Evolutionary conservation across 2,888 invertebrate species (phyloP), one percentile per base, ranked within the genome.

Genomic region (Coronaproctus castanopsis): DNA sequence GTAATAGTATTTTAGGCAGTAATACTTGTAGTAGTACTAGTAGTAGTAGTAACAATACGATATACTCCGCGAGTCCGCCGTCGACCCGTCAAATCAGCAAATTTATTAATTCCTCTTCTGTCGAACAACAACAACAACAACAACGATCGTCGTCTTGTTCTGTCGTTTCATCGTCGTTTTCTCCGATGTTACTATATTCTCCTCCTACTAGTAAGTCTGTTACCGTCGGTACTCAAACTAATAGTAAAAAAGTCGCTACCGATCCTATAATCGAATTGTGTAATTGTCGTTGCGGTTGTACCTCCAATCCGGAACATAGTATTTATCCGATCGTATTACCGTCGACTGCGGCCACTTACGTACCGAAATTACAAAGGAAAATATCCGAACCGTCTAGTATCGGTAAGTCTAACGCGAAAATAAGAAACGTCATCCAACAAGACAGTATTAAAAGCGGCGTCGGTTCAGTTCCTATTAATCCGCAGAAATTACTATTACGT

Each of bases 61-160:
- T 59, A 14, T 59, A 55, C 19, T 55, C 59, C 10, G 52, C 55
- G 8, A 59, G 59, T 52, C 59, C 59, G 21, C 55, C 55, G 19
- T 36, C 36, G 8, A 14, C 14, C 14, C 36, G 8, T 5, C 36
- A 5, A 8, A 14, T 14, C 8, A 5, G 14, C 8, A 5, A 5
- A 14, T 36, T 36, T 14, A 36, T 8, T 8, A 36, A 5, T 8
- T 36, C 36, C 36, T 5, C 5, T 5, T 36, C 36, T 5, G n/a
- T n/a, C n/a, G n/a, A n/a, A n/a, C n/a, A n/a, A n/a, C n/a, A n/a
- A n/a, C n/a, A n/a, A n/a, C n/a, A n/a, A n/a, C n/a, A n/a, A n/a
- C 5, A 36, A 36, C 36, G 36, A 8, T 8, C 36, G 5, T 8
- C 36, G 5, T 36, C 36, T 5, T 5, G 14, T 36, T 8, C 5